phyloP scores from a whole-genome alignment of 2,797 vertebrate species.

The Halcyon smyrnensis region DNA sequence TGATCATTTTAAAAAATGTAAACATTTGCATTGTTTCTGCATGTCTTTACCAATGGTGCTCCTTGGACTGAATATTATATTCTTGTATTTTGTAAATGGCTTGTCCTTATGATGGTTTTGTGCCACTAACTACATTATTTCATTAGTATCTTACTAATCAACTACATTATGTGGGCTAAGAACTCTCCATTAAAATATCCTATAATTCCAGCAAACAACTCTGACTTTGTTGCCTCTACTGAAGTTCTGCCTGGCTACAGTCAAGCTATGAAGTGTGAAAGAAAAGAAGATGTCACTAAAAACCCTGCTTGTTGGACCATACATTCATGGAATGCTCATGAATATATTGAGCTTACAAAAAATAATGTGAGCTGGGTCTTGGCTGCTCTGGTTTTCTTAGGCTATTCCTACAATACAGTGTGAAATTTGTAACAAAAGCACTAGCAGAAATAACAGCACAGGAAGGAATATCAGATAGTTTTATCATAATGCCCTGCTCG shows the following conservation, averaged over 20 bases:
- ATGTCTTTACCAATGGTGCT: neutral
- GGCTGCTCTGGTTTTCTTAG: neutral
- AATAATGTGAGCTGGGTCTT: neutral
- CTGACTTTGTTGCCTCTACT: neutral
- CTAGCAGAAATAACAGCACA: neutral
- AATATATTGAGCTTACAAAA: neutral
- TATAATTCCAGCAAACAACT: neutral
- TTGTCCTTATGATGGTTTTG: neutral
- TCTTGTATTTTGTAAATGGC: neutral
- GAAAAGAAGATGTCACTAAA: neutral
- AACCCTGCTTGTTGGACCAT: neutral
- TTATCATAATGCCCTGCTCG: neutral
- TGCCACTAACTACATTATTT: neutral
- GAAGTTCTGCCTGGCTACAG: neutral
- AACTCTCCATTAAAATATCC: neutral
- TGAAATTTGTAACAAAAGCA: neutral
- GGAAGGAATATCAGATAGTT: neutral
- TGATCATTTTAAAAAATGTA: neutral
- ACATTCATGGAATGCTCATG: neutral
- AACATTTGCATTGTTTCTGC: neutral
- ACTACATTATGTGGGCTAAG: neutral
- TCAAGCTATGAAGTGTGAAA: neutral
- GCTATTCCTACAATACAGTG: neutral
- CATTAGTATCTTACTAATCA: neutral
- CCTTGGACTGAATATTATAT: neutral